Conservation (phyloP, 2,888 invertebrate species). For the Caenorhabditis plicata region DNA sequence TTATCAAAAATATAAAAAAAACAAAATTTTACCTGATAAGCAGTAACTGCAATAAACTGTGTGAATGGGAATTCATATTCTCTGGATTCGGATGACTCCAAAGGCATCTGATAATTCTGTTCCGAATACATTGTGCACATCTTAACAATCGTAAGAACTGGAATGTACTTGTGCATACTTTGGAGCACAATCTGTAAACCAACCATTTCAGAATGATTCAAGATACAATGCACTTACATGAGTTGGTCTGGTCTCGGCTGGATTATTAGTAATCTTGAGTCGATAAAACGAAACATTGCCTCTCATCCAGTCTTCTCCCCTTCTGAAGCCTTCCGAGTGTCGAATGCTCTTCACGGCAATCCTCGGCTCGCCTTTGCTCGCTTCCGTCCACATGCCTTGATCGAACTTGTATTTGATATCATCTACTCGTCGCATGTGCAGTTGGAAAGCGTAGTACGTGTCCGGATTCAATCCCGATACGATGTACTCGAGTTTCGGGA, state of each 20-base stretch:
- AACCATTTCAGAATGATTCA: not conserved
- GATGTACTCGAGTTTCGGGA: slow-evolving; percentile 11
- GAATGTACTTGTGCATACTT: slow-evolving; percentile 20
- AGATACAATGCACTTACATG: slow-evolving; percentile 1
- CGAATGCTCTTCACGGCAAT: not conserved
- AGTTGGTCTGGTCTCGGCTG: not conserved
- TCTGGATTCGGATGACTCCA: not conserved
- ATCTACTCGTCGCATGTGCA: slow-evolving; percentile 14
- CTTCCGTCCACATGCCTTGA: slow-evolving; percentile 7
- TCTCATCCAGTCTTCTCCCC: slow-evolving; percentile 18
- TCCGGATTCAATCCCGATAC: slow-evolving; percentile 5
- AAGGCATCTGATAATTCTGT: not conserved
- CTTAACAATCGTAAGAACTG: slow-evolving; percentile 11
- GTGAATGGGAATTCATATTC: slow-evolving; percentile 9
- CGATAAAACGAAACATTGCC: slow-evolving; percentile 3
- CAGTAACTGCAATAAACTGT: slow-evolving; percentile 18
- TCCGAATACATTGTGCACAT: not conserved
- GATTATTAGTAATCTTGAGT: slow-evolving; percentile 19
- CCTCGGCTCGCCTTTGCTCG: slow-evolving; percentile 5
- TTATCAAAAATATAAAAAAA: not conserved
- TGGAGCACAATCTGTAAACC: slow-evolving; percentile 8
- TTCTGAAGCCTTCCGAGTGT: slow-evolving; percentile 15
- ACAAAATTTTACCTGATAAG: slow-evolving; percentile 13
- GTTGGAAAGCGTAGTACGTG: slow-evolving; percentile 3
- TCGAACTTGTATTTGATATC: slow-evolving; percentile 20